Base-by-base conservation (phyloP, 2,888 invertebrate genomes). In the Drosophila colorata region DNA sequence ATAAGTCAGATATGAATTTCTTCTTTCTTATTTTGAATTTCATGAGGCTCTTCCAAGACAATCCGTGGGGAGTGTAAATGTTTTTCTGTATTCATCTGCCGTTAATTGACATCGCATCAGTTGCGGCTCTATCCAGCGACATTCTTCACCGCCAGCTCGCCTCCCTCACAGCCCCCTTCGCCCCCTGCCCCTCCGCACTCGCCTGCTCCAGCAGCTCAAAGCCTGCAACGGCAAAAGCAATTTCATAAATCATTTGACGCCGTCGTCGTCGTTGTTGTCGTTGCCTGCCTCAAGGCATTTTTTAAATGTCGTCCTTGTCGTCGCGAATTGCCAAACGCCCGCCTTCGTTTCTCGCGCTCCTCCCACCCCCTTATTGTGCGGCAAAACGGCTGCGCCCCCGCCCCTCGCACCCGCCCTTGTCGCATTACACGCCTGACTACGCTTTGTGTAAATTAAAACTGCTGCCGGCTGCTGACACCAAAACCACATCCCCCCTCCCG, bases 221-320 rank as follows among this genome's bases (percentile, higher is more conserved):
- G 75, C 61, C 47, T 58, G 83, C 72, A 86, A 69, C 72, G 71
- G 86, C 74, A 83, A 88, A 88, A 89, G 86, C 90, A 89, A 90
- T 91, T 91, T 91, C 90, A 91, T 91, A 91, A 91, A 91, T 91
- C 90, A 91, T 91, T 91, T 90, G 87, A 87, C 84, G 83, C 83
- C 74, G 73, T 76, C 74, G 71, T 57, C 66, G 52, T 57, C 31
- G 59, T 16, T 20, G 58, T 35, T 25, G 38, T 37, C 13, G 38
- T 20, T 33, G 61, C 64, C 61, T 53, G 84, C 87, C 85, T 86
- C 75, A 83, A 86, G 85, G 83, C 88, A 75, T 77, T 87, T 81
- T 79, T 86, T 86, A 86, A 86, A 86, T 87, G 87, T 87, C 59
- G 67, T 79, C 60, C 47, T 70, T 57, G 71, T 63, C 56, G 59